Conservation (phyloP, 2,797 vertebrate genomes). For the Poecilia velifera region DNA sequence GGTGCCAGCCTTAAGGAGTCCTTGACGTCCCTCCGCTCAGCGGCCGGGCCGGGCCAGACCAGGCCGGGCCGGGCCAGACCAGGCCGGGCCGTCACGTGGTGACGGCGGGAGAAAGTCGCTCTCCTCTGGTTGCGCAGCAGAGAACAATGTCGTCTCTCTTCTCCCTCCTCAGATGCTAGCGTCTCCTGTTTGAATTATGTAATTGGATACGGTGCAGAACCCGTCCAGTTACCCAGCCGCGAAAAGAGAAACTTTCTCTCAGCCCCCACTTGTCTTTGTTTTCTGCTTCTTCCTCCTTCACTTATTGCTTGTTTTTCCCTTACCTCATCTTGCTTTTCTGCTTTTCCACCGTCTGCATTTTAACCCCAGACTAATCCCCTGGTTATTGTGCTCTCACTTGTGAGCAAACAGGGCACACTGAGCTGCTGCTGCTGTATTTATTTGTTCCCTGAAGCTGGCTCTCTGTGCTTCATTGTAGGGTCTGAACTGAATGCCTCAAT, state of each 20-base stretch:
- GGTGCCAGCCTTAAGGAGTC: slow-evolving; percentile 47
- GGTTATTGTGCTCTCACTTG: slow-evolving; percentile 44
- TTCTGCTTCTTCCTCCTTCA: slow-evolving; percentile 50
- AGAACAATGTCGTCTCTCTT: slow-evolving; percentile 72
- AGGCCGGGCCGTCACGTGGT: slow-evolving; percentile 14
- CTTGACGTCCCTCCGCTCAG: slow-evolving; percentile 25
- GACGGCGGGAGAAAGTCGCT: slow-evolving; percentile 39
- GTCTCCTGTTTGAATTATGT: slow-evolving; percentile 63
- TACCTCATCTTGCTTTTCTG: slow-evolving; percentile 35
- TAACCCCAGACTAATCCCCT: slow-evolving; percentile 35
- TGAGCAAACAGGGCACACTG: slow-evolving; percentile 45
- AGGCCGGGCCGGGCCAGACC: too few relatives aligned
- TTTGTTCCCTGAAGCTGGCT: slow-evolving; percentile 40
- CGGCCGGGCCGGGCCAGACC: not conserved
- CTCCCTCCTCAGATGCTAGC: slow-evolving; percentile 39
- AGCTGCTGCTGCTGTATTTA: slow-evolving; percentile 6
- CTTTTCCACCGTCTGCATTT: slow-evolving; percentile 33
- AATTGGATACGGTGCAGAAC: slow-evolving; percentile 61
- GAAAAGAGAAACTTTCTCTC: slow-evolving; percentile 52
- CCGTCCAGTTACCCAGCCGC: slow-evolving; percentile 47
- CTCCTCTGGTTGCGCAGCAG: slow-evolving; percentile 35
- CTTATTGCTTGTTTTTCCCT: slow-evolving; percentile 22
- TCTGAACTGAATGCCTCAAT: slow-evolving; percentile 43
- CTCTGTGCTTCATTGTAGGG: slow-evolving; percentile 24
- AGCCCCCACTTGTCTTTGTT: slow-evolving; percentile 45